Conservation (phyloP, 2,888 invertebrate species). For the Lordiphosa andalusiaca region DNA sequence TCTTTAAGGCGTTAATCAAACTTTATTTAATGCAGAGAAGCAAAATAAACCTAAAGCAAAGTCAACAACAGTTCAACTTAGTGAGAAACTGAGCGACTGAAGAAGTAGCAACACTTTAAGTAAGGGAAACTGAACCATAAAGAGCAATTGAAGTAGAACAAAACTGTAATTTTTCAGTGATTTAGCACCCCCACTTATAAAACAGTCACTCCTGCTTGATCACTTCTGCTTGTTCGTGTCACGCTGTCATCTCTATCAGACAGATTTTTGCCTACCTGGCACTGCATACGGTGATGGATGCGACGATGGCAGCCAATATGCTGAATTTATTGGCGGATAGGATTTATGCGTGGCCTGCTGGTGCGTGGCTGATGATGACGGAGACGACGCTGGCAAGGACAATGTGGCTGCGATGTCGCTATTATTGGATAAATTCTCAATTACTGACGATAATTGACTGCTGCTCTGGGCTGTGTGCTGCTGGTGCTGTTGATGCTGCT, state of each 20-base stretch:
- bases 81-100: too few relatives aligned
- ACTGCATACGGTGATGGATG: conserved; percentile 89
- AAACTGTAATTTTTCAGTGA: too few relatives aligned
- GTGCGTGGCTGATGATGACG: conserved; percentile 47
- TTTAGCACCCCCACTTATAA: too few relatives aligned
- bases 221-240: not conserved
- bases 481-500: conserved; percentile 15
- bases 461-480: conserved; percentile 44
- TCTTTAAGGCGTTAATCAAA: too few relatives aligned
- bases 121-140: too few relatives aligned
- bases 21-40: too few relatives aligned
- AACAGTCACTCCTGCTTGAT: too few relatives aligned
- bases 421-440: conserved; percentile 79
- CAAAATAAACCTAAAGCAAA: too few relatives aligned
- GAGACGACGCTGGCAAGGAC: conserved; percentile 53
- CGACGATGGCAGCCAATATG: conserved; percentile 91
- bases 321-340: conserved; percentile 90
- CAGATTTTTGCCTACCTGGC: conserved; percentile 84
- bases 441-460: conserved; percentile 79
- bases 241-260: too few relatives aligned
- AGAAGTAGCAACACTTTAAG: too few relatives aligned
- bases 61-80: too few relatives aligned
- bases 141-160: too few relatives aligned
- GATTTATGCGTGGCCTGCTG: conserved; percentile 78
- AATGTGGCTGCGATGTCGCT: conserved; percentile 65